Conservation (phyloP, 2,113 vertebrate species). For the Spea bombifrons region DNA sequence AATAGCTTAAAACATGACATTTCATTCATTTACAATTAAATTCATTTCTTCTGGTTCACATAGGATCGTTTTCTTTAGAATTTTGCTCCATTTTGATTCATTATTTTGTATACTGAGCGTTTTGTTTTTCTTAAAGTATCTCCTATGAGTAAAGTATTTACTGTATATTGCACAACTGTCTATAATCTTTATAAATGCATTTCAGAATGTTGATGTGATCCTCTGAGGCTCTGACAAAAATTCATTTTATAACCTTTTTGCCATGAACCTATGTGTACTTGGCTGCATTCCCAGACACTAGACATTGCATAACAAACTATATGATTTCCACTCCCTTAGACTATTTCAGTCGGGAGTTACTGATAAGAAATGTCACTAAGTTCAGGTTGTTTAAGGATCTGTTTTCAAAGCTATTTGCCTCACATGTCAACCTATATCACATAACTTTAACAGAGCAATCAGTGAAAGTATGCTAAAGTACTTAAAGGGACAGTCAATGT, state of each 20-base stretch:
- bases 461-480: not conserved
- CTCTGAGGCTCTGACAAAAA: not conserved
- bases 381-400: not conserved
- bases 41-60: too few species aligned
- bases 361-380: not conserved
- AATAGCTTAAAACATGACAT: too few species aligned
- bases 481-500: too few species aligned
- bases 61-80: too few species aligned
- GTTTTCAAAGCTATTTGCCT: not conserved
- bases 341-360: not conserved
- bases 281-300: conserved; percentile 10
- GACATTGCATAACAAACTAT: not conserved
- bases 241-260: conserved; percentile 8
- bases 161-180: not conserved
- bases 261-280: conserved; percentile 25
- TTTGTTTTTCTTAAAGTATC: too few species aligned
- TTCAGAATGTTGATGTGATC: conserved; percentile 18
- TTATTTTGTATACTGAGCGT: too few species aligned
- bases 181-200: not conserved
- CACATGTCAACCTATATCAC: not conserved
- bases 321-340: not conserved
- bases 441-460: not conserved
- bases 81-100: too few species aligned
- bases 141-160: too few species aligned
- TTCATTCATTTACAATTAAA: too few species aligned